phyloP scores from a whole-genome alignment of 2,797 vertebrate species.

The Stomatorhinus walkeri region DNA sequence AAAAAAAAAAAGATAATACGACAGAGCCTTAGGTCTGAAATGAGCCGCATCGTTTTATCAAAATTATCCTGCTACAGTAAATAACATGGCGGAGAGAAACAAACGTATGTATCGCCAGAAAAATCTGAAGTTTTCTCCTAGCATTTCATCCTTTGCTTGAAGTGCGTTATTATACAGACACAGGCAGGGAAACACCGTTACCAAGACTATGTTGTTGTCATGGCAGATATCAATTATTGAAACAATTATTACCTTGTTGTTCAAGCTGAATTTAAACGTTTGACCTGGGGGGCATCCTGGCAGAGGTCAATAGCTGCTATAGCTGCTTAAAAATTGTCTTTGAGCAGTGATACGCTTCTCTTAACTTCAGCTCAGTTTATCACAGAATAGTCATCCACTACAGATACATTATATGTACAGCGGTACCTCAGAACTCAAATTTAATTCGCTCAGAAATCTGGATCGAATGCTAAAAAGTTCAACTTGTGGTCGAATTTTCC shows the following conservation, averaged over 20 bases:
- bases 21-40: background rate
- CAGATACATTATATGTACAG: background rate
- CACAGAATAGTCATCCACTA: background rate
- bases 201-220: background rate
- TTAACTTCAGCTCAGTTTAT: background rate
- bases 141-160: background rate
- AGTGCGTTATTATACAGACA: background rate
- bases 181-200: background rate
- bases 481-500: too few relatives aligned
- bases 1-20: background rate
- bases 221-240: background rate
- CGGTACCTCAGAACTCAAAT: too few relatives aligned
- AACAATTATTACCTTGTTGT: background rate
- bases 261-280: background rate
- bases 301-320: background rate
- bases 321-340: background rate
- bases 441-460: too few relatives aligned
- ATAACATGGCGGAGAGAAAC: background rate
- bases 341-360: background rate
- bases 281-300: background rate
- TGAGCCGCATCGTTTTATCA: background rate
- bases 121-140: background rate
- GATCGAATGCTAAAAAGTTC: too few relatives aligned
- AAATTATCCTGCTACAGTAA: background rate
- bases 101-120: background rate